Evolutionary conservation across 2,113 vertebrate species (phyloP).

Genomic region (Notothenia rossii): DNA sequence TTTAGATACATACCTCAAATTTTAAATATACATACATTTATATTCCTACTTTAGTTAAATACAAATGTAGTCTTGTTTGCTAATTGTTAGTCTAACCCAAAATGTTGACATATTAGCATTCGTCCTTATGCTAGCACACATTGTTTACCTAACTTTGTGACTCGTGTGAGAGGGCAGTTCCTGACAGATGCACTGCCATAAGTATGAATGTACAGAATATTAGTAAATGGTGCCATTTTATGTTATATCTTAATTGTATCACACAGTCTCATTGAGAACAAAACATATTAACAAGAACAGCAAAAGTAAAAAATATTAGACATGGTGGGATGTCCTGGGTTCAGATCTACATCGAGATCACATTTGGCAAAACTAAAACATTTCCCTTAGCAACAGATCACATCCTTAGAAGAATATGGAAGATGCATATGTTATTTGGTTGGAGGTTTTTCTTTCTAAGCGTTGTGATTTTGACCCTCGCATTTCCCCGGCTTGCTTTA

Average conservation of each 20-base stretch:
- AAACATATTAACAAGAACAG: too few species aligned
- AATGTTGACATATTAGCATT: neutral
- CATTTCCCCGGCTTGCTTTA: conserved; percentile 59
- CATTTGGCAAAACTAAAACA: neutral
- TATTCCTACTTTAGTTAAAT: too few species aligned
- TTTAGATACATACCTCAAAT: neutral
- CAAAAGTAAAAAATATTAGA: too few species aligned
- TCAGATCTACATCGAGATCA: neutral
- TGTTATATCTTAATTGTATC: too few species aligned
- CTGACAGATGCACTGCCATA: neutral
- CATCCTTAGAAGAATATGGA: neutral
- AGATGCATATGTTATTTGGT: neutral
- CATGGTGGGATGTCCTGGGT: too few species aligned
- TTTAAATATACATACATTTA: too few species aligned
- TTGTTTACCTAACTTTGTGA: neutral
- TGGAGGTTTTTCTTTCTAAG: neutral
- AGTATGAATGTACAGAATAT: neutral
- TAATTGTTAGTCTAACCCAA: neutral
- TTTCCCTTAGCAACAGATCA: neutral
- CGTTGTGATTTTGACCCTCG: conserved; percentile 33
- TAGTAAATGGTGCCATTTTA: too few species aligned
- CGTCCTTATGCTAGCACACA: too few species aligned
- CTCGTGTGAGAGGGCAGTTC: neutral
- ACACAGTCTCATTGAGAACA: too few species aligned
- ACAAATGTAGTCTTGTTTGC: neutral